phyloP scores from a whole-genome alignment of 2,888 invertebrate species.

The Drosophila acutilabella region DNA sequence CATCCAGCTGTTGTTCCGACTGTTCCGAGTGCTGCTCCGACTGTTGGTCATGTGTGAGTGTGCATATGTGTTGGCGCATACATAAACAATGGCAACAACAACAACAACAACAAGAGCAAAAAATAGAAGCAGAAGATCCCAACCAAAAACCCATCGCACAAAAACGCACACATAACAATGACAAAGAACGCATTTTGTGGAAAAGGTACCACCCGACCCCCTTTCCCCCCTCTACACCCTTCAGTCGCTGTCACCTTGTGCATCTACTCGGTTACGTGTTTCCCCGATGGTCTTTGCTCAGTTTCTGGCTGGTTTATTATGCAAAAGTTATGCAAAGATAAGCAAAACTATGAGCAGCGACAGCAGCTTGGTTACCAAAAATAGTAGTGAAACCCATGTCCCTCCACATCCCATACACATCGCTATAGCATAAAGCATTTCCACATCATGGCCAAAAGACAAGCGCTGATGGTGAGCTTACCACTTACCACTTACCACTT shows the following conservation, averaged over 20 bases:
- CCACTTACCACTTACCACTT: slow-evolving; percentile 12
- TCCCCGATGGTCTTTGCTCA: slow-evolving; percentile 28
- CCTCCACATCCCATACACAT: slow-evolving; percentile 30
- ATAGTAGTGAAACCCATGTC: slow-evolving; percentile 53
- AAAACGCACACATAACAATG: slow-evolving; percentile 68
- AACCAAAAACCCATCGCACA: slow-evolving; percentile 20
- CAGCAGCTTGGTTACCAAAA: slow-evolving; percentile 72
- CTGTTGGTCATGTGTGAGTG: slow-evolving; percentile 43
- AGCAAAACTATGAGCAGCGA: slow-evolving; percentile 78
- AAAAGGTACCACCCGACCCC: slow-evolving; percentile 11
- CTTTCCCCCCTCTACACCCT: too few relatives aligned
- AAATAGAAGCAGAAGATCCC: slow-evolving; percentile 25
- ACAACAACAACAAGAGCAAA: too few relatives aligned
- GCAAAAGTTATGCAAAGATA: slow-evolving; percentile 83
- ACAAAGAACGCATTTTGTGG: slow-evolving; percentile 76
- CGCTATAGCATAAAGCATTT: slow-evolving; percentile 45
- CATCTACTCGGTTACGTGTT: slow-evolving; percentile 14
- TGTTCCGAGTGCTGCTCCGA: slow-evolving; percentile 8
- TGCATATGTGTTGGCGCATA: slow-evolving; percentile 78
- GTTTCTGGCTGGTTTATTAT: slow-evolving; percentile 77
- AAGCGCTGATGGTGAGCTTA: slow-evolving; percentile 38
- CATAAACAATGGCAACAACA: slow-evolving; percentile 75
- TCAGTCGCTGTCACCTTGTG: background rate
- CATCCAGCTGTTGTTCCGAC: slow-evolving; percentile 4
- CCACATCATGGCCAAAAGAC: slow-evolving; percentile 53